Conservation (phyloP, 2,888 invertebrate genomes). For the Lepidocyrtinus sp. region DNA sequence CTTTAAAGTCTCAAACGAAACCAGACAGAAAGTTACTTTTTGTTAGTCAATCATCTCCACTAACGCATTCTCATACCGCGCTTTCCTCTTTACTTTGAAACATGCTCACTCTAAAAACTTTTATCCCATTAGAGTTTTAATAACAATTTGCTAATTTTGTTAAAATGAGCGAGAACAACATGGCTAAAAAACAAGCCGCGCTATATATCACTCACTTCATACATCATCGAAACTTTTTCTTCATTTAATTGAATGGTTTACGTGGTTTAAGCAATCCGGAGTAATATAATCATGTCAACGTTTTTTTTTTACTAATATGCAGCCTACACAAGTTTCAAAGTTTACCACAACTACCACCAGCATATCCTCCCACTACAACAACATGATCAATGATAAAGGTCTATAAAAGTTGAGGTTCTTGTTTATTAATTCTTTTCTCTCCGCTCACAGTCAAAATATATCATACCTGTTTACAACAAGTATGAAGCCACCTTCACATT, state of each 20-base stretch:
- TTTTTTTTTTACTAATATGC: not conserved
- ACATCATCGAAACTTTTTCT: not conserved
- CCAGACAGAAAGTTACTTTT: constrained; percentile 55
- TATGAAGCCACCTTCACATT: not conserved
- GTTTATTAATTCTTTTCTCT: not conserved
- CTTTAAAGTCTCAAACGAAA: constrained; percentile 12
- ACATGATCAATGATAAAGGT: constrained; percentile 1
- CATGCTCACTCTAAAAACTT: no score
- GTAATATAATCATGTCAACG: not conserved
- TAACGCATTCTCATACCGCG: constrained; percentile 11
- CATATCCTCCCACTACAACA: constrained; percentile 47
- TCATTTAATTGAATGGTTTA: not conserved
- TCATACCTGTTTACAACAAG: constrained; percentile 9
- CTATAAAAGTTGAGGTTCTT: not conserved
- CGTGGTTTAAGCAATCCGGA: not conserved
- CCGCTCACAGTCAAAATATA: not conserved
- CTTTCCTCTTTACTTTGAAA: not conserved
- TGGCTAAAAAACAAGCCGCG: constrained; percentile 44
- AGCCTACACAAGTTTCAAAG: constrained; percentile 9
- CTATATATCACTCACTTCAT: constrained; percentile 37
- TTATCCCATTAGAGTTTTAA: constrained; percentile 45
- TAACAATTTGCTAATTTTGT: constrained; percentile 56
- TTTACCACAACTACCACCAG: constrained; percentile 22
- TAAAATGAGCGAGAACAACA: constrained; percentile 47
- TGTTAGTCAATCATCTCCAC: no score